Evolutionary conservation across 2,797 vertebrate species (phyloP).

Genomic region (Streptopelia turtur): DNA sequence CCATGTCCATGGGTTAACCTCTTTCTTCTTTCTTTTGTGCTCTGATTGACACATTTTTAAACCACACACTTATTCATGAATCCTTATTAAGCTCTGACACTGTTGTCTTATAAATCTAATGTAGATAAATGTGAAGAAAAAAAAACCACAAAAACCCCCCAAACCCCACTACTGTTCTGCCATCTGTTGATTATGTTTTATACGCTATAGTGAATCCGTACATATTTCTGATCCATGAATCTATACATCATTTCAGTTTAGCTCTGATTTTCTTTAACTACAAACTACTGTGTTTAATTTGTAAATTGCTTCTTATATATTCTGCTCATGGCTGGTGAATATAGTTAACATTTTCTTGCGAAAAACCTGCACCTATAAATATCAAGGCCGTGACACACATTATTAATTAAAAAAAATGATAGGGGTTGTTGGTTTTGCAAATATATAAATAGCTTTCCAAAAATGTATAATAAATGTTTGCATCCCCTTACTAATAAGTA

Average conservation of each 20-base stretch:
- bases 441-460: neutral
- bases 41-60: neutral
- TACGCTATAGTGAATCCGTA: conserved; percentile 3
- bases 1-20: neutral
- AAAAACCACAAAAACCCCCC: neutral
- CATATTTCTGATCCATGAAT: neutral
- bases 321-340: conserved; percentile 17
- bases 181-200: conserved; percentile 37
- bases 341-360: conserved; percentile 29
- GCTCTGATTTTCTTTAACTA: conserved; percentile 1
- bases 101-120: neutral
- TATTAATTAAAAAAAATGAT: conserved; percentile 6
- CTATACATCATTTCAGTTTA: conserved; percentile 34
- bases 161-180: neutral
- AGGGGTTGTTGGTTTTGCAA: neutral
- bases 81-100: neutral
- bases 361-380: conserved; percentile 42
- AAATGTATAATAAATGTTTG: neutral
- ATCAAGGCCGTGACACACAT: neutral
- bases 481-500: neutral
- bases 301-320: conserved; percentile 36
- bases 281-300: conserved; percentile 45
- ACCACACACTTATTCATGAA: neutral
- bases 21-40: neutral
- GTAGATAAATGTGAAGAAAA: neutral